phyloP scores from a whole-genome alignment of 2,888 invertebrate genomes.

The Sinotaia quadrata region DNA sequence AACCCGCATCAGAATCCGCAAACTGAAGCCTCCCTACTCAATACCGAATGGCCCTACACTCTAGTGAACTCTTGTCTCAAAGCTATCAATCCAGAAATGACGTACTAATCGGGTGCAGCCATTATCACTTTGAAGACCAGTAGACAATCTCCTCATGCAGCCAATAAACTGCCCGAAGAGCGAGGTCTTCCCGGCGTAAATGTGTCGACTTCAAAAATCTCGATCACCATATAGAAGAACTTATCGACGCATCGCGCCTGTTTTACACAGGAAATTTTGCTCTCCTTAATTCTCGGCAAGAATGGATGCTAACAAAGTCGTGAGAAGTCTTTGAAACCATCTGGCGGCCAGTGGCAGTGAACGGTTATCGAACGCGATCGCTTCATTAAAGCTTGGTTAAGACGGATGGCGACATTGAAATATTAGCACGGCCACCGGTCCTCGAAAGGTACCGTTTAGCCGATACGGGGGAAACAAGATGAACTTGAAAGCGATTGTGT shows the following conservation, averaged over 20 bases:
- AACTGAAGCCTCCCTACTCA: too few species aligned
- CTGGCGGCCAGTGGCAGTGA: not conserved
- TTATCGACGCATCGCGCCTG: slow-evolving; percentile 1
- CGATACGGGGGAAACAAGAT: not conserved
- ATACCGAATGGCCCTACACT: too few species aligned
- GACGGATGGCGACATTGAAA: slow-evolving; percentile 8
- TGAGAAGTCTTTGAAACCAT: not conserved
- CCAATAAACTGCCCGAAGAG: too few species aligned
- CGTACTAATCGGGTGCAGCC: too few species aligned
- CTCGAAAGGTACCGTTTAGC: not conserved
- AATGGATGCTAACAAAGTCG: slow-evolving; percentile 6
- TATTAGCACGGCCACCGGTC: not conserved
- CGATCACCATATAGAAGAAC: not conserved
- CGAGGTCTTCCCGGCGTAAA: too few species aligned
- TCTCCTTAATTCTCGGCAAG: not conserved
- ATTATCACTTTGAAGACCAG: too few species aligned
- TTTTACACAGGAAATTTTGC: not conserved
- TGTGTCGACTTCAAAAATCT: too few species aligned
- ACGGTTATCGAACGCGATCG: slow-evolving; percentile 8
- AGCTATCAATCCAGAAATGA: too few species aligned
- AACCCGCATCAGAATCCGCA: too few species aligned
- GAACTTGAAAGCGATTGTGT: slow-evolving; percentile 4
- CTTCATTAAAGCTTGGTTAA: slow-evolving; percentile 13
- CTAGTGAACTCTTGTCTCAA: too few species aligned
- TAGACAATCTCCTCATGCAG: too few species aligned